Evolutionary conservation across 2,797 vertebrate genomes (phyloP).

Genomic region (Syndactyla subalaris): DNA sequence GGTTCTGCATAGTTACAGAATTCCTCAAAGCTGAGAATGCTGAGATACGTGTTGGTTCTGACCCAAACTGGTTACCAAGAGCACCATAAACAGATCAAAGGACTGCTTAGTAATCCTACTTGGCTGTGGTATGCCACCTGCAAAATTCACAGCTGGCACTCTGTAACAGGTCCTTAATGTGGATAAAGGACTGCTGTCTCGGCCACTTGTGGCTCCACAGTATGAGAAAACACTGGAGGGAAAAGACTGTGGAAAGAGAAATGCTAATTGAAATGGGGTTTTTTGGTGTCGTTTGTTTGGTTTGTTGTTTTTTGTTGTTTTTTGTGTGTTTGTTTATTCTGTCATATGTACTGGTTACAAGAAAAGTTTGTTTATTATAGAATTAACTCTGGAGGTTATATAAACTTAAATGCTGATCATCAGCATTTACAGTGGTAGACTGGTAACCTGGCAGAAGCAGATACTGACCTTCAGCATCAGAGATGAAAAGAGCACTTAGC

Average conservation of each 20-base stretch:
- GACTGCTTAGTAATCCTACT: background rate
- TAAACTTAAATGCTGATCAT: background rate
- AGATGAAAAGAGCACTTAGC: background rate
- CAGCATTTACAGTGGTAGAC: background rate
- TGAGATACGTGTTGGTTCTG: background rate
- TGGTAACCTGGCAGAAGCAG: background rate
- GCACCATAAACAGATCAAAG: background rate
- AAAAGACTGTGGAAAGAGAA: background rate
- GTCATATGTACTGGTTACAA: background rate
- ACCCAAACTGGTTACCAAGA: background rate
- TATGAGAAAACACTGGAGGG: background rate
- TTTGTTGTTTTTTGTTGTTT: background rate
- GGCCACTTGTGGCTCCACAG: fast-evolving
- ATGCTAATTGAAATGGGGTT: background rate
- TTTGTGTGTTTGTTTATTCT: background rate
- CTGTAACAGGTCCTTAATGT: background rate
- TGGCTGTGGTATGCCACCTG: background rate
- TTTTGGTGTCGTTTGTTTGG: background rate
- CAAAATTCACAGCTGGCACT: background rate
- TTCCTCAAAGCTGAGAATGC: background rate
- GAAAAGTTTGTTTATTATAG: background rate
- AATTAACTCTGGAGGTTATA: background rate
- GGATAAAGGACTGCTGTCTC: background rate
- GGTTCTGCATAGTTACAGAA: background rate
- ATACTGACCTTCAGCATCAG: background rate